phyloP scores from a whole-genome alignment of 2,888 invertebrate genomes.

The Drosophila picticornis region DNA sequence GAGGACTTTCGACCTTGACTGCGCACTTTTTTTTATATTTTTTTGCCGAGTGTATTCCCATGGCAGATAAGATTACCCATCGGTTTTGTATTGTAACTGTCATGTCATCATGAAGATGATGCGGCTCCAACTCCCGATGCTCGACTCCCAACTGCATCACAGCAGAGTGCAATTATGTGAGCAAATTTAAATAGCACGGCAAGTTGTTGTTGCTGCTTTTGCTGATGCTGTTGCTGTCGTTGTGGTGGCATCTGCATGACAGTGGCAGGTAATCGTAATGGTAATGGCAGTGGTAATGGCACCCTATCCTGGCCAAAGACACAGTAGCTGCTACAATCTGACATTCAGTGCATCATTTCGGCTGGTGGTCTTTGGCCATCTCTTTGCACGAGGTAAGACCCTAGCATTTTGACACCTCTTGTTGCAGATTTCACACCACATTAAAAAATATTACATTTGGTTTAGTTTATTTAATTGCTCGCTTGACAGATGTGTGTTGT shows the following conservation, averaged over 20 bases:
- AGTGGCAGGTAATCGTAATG: slow-evolving; percentile 28
- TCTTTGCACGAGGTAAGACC: slow-evolving; percentile 3
- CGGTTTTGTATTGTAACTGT: slow-evolving; percentile 76
- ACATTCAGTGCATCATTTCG: slow-evolving; percentile 79
- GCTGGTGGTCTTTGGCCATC: slow-evolving; percentile 65
- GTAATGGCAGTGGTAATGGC: slow-evolving; percentile 41
- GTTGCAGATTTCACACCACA: slow-evolving; percentile 73
- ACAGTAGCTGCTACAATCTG: slow-evolving; percentile 69
- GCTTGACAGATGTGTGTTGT: slow-evolving; percentile 33
- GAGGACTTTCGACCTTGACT: background rate
- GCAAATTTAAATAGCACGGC: slow-evolving; percentile 81
- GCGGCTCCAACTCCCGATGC: slow-evolving; percentile 41
- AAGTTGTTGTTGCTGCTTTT: slow-evolving; percentile 13
- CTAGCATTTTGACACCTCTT: slow-evolving; percentile 73
- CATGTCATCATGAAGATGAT: slow-evolving; percentile 82
- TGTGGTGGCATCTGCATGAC: slow-evolving; percentile 39
- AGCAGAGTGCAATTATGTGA: slow-evolving; percentile 74
- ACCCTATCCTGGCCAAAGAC: slow-evolving; percentile 52
- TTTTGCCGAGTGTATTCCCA: slow-evolving; percentile 28
- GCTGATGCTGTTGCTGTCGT: slow-evolving; percentile 11
- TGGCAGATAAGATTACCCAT: slow-evolving; percentile 67
- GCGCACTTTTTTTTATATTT: background rate
- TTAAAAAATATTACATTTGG: slow-evolving; percentile 65
- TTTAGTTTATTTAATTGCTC: slow-evolving; percentile 60
- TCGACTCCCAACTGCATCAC: slow-evolving; percentile 22